Percentiles rank a stretch among this genome's conserved stretches.
Evolutionary conservation across 2,797 vertebrate genomes (phyloP).

Genomic region (Gastrophryne carolinensis): DNA sequence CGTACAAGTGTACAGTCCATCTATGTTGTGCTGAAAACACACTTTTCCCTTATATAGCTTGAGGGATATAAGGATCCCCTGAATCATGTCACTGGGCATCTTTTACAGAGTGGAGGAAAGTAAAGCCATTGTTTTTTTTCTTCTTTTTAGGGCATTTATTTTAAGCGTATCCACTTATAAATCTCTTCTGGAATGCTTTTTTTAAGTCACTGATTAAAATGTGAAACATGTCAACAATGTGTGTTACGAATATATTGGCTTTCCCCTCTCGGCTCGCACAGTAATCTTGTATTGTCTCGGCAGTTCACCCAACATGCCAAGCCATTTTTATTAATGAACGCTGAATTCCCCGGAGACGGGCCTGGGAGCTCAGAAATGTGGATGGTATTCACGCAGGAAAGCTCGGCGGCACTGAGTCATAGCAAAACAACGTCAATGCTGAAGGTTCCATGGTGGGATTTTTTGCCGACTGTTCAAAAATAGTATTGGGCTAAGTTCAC

Average conservation of each 20-base stretch:
- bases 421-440: background rate
- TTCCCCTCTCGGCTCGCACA: background rate
- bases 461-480: background rate
- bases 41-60: no score
- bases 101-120: no score
- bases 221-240: slow-evolving; percentile 15
- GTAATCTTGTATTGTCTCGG: slow-evolving; percentile 31
- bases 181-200: background rate
- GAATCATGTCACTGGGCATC: no score
- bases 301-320: slow-evolving; percentile 22
- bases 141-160: background rate
- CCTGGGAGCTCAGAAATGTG: background rate
- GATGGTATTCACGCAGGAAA: background rate
- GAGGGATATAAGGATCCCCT: no score
- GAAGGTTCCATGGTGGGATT: background rate
- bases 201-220: background rate
- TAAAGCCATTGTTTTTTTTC: no score
- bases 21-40: no score
- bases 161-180: background rate
- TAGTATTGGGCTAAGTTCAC: no score
- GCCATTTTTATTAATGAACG: slow-evolving; percentile 18
- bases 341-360: background rate
- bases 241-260: background rate
- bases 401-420: background rate
- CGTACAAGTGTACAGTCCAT: no score